Percentiles rank a stretch among this genome's conserved stretches.
Evolutionary conservation across 2,888 invertebrate genomes (phyloP).

Genomic region (Cataglyphis altisquamis): DNA sequence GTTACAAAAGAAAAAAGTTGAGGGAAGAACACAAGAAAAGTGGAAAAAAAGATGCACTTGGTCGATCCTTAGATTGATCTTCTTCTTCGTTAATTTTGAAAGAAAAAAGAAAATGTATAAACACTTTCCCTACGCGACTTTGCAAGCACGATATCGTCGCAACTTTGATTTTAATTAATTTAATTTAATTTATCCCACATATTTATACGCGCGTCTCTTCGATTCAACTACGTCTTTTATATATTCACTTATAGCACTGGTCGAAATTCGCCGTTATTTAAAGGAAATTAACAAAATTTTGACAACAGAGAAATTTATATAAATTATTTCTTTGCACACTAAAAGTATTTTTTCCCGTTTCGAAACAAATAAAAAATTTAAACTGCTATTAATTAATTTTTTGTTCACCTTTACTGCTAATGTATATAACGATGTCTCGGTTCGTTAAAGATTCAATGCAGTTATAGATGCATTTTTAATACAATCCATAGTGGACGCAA

Average conservation of each 20-base stretch:
- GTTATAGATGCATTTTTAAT: neutral
- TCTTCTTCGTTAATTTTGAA: neutral
- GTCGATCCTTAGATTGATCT: slow-evolving; percentile 38
- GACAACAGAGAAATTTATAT: neutral
- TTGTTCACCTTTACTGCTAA: neutral
- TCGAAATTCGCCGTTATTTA: neutral
- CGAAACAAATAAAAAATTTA: neutral
- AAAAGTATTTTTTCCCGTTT: slow-evolving; percentile 1
- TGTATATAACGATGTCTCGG: neutral
- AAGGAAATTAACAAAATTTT: neutral
- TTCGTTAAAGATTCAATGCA: neutral
- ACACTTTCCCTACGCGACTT: neutral
- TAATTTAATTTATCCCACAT: neutral
- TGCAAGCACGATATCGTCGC: neutral
- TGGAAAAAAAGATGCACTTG: neutral
- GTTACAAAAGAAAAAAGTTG: neutral
- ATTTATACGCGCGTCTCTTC: neutral
- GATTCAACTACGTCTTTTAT: neutral
- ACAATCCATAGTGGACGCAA: neutral
- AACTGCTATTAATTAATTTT: neutral
- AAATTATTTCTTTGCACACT: neutral
- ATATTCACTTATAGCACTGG: neutral
- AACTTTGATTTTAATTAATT: slow-evolving; percentile 38
- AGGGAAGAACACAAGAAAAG: neutral
- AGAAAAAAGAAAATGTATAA: neutral